A percentile compares a stretch with the other conserved stretches of the same genome.
phyloP scores from a whole-genome alignment of 2,888 invertebrate species.

The Automeris io region DNA sequence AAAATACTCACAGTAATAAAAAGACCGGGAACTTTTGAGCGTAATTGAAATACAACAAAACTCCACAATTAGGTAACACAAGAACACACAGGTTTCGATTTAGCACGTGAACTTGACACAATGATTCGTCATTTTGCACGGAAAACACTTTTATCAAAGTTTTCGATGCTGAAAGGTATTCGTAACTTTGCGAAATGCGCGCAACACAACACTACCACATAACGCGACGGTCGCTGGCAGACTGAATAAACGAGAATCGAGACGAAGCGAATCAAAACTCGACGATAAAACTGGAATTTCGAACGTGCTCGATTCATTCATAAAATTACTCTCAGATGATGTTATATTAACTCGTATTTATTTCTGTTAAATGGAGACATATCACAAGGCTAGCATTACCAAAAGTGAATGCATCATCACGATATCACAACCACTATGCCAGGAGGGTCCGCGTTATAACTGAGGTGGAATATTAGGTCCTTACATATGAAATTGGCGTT shows the following conservation, averaged over 20 bases:
- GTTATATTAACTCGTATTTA: too few species aligned
- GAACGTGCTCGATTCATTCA: constrained; percentile 6
- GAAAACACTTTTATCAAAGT: constrained; percentile 42
- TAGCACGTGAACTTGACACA: constrained; percentile 44
- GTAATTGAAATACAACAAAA: constrained; percentile 33
- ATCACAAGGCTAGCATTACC: too few species aligned
- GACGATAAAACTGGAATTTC: constrained; percentile 4
- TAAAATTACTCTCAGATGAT: too few species aligned
- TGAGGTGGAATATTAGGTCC: too few species aligned
- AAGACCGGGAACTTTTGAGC: constrained; percentile 45
- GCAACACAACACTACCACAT: constrained; percentile 19
- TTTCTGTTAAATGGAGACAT: too few species aligned
- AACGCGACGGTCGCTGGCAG: constrained; percentile 42
- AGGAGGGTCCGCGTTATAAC: too few species aligned
- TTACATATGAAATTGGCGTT: too few species aligned
- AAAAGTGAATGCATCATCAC: too few species aligned
- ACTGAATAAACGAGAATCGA: constrained; percentile 46
- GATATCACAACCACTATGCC: too few species aligned
- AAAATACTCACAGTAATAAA: constrained; percentile 18
- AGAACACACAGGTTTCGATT: constrained; percentile 23
- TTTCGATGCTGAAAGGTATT: constrained; percentile 29
- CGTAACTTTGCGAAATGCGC: constrained; percentile 31
- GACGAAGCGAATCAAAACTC: constrained; percentile 8
- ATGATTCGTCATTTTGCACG: constrained; percentile 41
- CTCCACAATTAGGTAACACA: constrained; percentile 26